Evolutionary conservation across 2,797 vertebrate genomes (phyloP).

Genomic region (Gymnothorax reevesii): DNA sequence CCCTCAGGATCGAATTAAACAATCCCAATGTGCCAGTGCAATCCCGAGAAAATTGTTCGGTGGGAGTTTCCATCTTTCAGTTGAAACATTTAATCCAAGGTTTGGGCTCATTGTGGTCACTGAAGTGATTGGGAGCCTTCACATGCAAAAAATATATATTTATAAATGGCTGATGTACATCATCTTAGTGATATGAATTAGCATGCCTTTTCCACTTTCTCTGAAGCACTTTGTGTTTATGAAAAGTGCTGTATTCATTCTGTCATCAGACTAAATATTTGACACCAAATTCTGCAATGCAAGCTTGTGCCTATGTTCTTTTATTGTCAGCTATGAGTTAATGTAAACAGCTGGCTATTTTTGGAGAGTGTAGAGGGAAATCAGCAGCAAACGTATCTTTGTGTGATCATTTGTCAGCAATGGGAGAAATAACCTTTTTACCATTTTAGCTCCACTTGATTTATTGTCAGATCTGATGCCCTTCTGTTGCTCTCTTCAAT

Average conservation of each 20-base stretch:
- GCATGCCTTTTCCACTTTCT: background rate
- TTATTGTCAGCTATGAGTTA: background rate
- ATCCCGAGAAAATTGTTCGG: background rate
- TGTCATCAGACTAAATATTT: background rate
- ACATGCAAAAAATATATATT: background rate
- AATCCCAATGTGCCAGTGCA: conserved; percentile 1
- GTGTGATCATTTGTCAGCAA: background rate
- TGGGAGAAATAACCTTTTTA: background rate
- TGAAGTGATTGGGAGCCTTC: background rate
- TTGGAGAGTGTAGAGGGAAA: background rate
- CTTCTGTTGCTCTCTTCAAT: background rate
- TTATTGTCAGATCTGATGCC: background rate
- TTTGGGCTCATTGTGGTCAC: background rate
- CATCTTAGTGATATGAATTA: background rate
- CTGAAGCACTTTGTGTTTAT: background rate
- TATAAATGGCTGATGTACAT: background rate
- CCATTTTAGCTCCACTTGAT: background rate
- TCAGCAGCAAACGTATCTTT: background rate
- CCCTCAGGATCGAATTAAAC: background rate
- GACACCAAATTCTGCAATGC: background rate
- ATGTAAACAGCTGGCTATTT: background rate
- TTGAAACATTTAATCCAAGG: background rate
- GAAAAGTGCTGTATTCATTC: conserved; percentile 1
- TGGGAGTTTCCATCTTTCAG: background rate
- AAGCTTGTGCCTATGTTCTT: background rate